Percentiles rank a stretch among this genome's conserved stretches.
Conservation (phyloP, 2,113 vertebrate species). For the Oncorhynchus clarkii region DNA sequence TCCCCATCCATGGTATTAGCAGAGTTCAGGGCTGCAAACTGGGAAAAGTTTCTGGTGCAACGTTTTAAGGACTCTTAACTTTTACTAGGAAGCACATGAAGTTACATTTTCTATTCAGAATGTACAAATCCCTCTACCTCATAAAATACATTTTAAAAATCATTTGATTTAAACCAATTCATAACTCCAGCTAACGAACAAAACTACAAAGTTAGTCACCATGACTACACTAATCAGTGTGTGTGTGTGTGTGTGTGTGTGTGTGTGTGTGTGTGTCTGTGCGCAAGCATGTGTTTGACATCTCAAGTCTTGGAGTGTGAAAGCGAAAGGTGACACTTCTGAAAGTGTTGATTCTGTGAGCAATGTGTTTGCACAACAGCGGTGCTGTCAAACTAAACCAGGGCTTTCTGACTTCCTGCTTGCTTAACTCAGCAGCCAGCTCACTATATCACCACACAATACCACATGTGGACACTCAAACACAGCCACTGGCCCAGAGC, state of each 20-base stretch:
- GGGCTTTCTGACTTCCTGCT: not conserved
- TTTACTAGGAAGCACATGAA: not conserved
- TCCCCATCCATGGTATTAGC: not conserved
- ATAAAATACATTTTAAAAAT: not conserved
- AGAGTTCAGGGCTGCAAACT: not conserved
- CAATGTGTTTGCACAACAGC: not conserved
- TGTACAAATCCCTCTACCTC: not conserved
- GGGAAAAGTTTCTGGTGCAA: not conserved
- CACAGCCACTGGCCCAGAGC: too few relatives aligned
- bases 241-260: not conserved
- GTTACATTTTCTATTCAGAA: not conserved
- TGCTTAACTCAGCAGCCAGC: too few relatives aligned
- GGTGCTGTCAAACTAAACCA: not conserved
- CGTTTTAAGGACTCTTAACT: not conserved
- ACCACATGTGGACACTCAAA: too few relatives aligned
- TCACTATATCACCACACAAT: too few relatives aligned
- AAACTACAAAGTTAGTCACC: not conserved
- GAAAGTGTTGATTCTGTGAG: conserved; percentile 2
- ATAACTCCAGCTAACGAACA: not conserved
- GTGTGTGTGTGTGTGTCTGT: not conserved
- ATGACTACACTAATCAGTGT: not conserved
- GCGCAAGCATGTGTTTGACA: not conserved
- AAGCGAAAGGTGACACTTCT: not conserved
- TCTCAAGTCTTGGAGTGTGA: not conserved
- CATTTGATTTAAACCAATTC: not conserved